Percentiles rank a stretch among this genome's conserved stretches.
These are phyloP conservation scores for Synodontis membranacea DNA, from an alignment of 2,113 vertebrate species.

Conservation along the genomic window DNA sequence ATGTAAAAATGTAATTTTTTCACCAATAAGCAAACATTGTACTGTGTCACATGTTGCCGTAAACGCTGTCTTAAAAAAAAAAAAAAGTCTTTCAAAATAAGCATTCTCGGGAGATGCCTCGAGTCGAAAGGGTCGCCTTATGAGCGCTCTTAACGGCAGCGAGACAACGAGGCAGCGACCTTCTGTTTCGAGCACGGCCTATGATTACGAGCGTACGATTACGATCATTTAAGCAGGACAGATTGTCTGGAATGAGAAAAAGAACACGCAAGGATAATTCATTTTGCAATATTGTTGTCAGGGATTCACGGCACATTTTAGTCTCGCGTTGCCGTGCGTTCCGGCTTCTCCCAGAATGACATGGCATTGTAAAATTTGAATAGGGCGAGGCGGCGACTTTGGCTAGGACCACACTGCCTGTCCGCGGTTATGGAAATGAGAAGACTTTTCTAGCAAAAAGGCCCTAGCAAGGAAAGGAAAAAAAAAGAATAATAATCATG, in stretches of 20 bases:
- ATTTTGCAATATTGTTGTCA: neutral
- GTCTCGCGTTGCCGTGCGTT: neutral
- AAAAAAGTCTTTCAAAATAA: too few relatives aligned
- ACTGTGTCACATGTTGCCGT: too few relatives aligned
- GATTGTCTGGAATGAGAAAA: neutral
- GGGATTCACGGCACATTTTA: neutral
- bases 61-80: too few relatives aligned
- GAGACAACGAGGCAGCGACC: too few relatives aligned
- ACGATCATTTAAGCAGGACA: neutral
- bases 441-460: neutral
- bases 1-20: too few relatives aligned
- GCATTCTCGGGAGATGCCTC: too few relatives aligned
- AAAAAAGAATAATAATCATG: neutral
- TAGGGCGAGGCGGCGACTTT: constrained; percentile 62
- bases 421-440: constrained; percentile 51
- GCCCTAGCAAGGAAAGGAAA: neutral
- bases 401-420: constrained; percentile 59
- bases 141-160: too few relatives aligned
- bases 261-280: neutral
- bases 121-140: too few relatives aligned
- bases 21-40: too few relatives aligned
- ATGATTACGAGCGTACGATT: neutral
- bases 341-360: neutral
- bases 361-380: constrained; percentile 66
- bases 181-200: too few relatives aligned